A percentile compares a stretch with the other conserved stretches of the same genome.
Evolutionary conservation across 2,797 vertebrate genomes (phyloP).

Genomic region (Hemibagrus guttatus): DNA sequence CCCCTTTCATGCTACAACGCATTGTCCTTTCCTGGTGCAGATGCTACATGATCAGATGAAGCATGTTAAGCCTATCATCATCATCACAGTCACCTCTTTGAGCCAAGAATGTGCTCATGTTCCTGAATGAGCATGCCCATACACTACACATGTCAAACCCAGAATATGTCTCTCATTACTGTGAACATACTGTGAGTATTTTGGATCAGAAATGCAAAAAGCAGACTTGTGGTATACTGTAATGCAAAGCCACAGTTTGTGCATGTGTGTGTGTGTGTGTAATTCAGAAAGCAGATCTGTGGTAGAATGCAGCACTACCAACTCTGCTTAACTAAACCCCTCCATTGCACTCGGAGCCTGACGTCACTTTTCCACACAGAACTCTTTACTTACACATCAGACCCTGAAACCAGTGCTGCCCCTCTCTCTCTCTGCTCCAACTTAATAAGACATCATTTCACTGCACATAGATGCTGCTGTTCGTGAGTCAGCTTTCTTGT

Average conservation of each 20-base stretch:
- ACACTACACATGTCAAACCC: neutral
- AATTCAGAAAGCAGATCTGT: slow-evolving; percentile 31
- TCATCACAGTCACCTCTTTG: neutral
- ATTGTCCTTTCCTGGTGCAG: neutral
- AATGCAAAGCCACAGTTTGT: slow-evolving; percentile 19
- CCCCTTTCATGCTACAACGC: neutral
- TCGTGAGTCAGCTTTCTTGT: neutral
- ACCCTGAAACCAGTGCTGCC: neutral
- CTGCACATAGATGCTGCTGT: neutral
- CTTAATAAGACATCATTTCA: neutral
- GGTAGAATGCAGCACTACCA: slow-evolving; percentile 56
- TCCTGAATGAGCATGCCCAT: neutral
- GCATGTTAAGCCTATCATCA: neutral
- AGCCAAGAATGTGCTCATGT: slow-evolving; percentile 20
- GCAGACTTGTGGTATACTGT: slow-evolving; percentile 58
- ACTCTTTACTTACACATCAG: neutral
- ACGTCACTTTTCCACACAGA: slow-evolving; percentile 67
- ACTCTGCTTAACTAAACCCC: slow-evolving; percentile 45
- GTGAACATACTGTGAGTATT: neutral
- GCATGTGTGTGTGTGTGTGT: slow-evolving; percentile 17
- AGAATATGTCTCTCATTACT: slow-evolving; percentile 18
- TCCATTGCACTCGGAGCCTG: slow-evolving; percentile 62
- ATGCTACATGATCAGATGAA: neutral
- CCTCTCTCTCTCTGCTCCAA: neutral
- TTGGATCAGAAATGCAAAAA: slow-evolving; percentile 64